Conservation (phyloP, 2,113 vertebrate genomes). For the Syngnathus typhle region DNA sequence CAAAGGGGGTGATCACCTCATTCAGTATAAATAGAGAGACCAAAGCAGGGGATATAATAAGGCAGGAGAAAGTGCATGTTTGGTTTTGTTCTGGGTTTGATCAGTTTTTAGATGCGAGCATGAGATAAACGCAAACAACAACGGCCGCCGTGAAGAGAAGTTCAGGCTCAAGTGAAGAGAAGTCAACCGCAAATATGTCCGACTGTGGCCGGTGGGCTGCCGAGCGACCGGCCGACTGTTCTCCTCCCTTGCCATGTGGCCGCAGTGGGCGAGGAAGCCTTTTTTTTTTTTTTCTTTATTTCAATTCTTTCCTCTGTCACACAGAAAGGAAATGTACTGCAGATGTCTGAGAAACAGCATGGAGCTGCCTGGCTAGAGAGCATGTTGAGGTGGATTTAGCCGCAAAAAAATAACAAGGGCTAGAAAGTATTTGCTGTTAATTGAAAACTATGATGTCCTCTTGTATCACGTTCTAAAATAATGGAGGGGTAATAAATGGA, state of each 20-base stretch:
- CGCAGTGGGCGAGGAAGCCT: conserved; percentile 47
- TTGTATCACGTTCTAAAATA: not conserved
- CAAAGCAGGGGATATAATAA: conserved; percentile 28
- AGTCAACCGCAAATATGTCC: conserved; percentile 73
- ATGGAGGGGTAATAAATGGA: too few relatives aligned
- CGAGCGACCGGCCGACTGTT: conserved; percentile 61
- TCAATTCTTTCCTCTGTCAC: conserved; percentile 59
- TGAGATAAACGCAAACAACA: conserved; percentile 26
- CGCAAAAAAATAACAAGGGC: conserved; percentile 12
- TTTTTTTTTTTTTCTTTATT: conserved; percentile 64
- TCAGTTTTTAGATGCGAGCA: conserved; percentile 18
- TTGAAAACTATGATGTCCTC: not conserved
- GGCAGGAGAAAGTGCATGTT: conserved; percentile 45
- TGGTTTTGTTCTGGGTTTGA: conserved; percentile 29
- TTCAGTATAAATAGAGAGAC: conserved; percentile 58
- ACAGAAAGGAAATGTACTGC: conserved; percentile 64
- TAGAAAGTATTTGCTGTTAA: not conserved
- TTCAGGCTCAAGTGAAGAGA: conserved; percentile 58
- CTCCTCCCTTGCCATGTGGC: conserved; percentile 62
- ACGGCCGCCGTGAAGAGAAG: conserved; percentile 24
- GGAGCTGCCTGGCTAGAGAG: conserved; percentile 8
- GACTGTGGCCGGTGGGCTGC: conserved; percentile 69
- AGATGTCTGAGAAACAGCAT: conserved; percentile 46
- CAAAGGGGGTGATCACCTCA: conserved; percentile 34
- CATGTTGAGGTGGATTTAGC: conserved; percentile 20